Base-by-base conservation (phyloP, 2,113 vertebrate genomes). In the Myiozetetes cayanensis region DNA sequence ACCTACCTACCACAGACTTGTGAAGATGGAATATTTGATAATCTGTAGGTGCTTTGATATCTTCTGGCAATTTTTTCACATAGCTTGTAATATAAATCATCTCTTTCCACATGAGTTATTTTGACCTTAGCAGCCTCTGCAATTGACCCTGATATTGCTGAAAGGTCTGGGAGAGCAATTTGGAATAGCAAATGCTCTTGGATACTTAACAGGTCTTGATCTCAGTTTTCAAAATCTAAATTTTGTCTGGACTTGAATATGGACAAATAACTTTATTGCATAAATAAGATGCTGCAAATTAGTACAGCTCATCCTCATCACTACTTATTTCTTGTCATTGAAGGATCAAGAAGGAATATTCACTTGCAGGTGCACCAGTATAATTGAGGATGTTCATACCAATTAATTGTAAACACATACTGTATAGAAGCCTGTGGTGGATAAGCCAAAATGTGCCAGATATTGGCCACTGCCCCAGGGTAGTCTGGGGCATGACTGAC, bases 111-210 rank as follows among this genome's bases (percentile, higher is more conserved):
- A 31, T 78, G 93, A 95, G 37, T 47, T 61, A 12, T 87, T 94
- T 83, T 95, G 94, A 96, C 87, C 83, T 89, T 87, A 94, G 59
- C 68, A 96, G 66, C 61, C 80, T 93, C 74, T 87, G 71, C 93
- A 81, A 49, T 67, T 90, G 92, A 89, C 85, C 84, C 89, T 75
- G 85, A 67, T 82, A 77, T 24, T 83, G 67, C 94, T 85, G 79
- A 92, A 85, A 93, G 71, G 66, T 39, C 79, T 79, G 39, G 50
- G 58, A 94, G 41, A 73, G 43, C 44, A 84, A 80, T 70, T 80
- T 93, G 75, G 73, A 89, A 94, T 89, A 89, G 71, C 70, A 89
- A 89, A 90, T 72, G 63, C 52, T 76, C 63, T 70, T 47, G 25
- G 63, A 66, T 89, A 39, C 47, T 70, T 89, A 87, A 74, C n/a